Percentiles rank a stretch among this genome's conserved stretches.
These are phyloP conservation scores for Himantopus leucocephalus DNA, from an alignment of 2,113 vertebrate genomes.

Conservation along the genomic window DNA sequence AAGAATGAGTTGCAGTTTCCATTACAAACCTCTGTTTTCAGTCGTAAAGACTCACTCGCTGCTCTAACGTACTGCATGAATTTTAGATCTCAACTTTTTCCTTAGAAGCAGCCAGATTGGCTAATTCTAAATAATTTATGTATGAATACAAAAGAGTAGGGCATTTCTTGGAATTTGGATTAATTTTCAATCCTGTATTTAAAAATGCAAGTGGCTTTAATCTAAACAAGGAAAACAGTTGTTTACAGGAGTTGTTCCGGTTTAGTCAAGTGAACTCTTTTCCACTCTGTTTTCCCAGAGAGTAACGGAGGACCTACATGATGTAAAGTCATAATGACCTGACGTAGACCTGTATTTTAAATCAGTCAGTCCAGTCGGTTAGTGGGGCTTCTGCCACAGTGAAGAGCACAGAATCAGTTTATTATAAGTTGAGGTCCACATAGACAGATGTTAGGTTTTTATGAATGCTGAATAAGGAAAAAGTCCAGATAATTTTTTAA, in stretches of 20 bases:
- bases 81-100: neutral
- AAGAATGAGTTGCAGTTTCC: conserved; percentile 60
- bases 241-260: neutral
- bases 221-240: neutral
- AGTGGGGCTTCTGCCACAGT: neutral
- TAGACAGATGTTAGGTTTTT: neutral
- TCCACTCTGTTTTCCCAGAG: neutral
- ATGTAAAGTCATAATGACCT: neutral
- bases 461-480: neutral
- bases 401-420: neutral
- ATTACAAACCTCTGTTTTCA: conserved; percentile 25
- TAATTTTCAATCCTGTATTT: neutral
- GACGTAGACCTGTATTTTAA: neutral
- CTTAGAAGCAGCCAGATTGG: neutral
- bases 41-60: neutral
- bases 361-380: neutral
- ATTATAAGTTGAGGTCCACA: neutral
- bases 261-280: neutral
- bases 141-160: neutral
- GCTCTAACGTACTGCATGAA: neutral
- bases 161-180: neutral
- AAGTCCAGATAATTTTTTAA: neutral
- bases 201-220: neutral
- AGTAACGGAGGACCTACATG: neutral
- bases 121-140: neutral